Percentiles rank a stretch among this genome's conserved stretches.
phyloP scores from a whole-genome alignment of 2,797 vertebrate genomes.

The Poecilia gillii region DNA sequence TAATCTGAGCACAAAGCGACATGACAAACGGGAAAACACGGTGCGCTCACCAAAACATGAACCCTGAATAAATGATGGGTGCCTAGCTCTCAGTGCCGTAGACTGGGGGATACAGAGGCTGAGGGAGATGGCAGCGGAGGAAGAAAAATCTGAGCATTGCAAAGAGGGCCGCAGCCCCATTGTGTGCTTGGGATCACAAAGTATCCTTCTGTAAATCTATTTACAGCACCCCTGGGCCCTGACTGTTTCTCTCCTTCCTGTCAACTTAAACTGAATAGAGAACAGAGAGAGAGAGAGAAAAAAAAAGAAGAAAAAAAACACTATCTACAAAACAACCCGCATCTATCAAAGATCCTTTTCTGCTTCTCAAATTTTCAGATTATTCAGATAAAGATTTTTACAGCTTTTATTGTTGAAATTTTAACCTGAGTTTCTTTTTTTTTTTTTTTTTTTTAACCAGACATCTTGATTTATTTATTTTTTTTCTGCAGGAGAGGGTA shows the following conservation, averaged over 20 bases:
- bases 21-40: conserved; percentile 87
- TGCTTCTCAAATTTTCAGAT: conserved; percentile 54
- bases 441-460: conserved; percentile 26
- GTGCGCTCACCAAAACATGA: conserved; percentile 85
- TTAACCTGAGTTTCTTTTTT: conserved; percentile 56
- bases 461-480: conserved; percentile 30
- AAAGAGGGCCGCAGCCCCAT: conserved; percentile 78
- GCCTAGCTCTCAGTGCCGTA: conserved; percentile 81
- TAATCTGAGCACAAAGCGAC: conserved; percentile 89
- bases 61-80: conserved; percentile 90
- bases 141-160: conserved; percentile 77
- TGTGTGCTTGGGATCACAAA: conserved; percentile 79
- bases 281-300: conserved; percentile 36
- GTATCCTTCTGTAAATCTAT: conserved; percentile 82
- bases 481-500: conserved; percentile 87
- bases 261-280: conserved; percentile 71
- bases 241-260: conserved; percentile 74
- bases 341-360: conserved; percentile 64
- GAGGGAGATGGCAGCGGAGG: conserved; percentile 76
- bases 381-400: conserved; percentile 33
- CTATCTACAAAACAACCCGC: conserved; percentile 69
- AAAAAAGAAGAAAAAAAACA: background rate
- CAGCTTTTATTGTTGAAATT: conserved; percentile 41
- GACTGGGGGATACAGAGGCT: conserved; percentile 62
- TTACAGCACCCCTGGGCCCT: conserved; percentile 78